Base-by-base conservation (phyloP, 2,888 invertebrate species). In the Meliscaeva auricollis region DNA sequence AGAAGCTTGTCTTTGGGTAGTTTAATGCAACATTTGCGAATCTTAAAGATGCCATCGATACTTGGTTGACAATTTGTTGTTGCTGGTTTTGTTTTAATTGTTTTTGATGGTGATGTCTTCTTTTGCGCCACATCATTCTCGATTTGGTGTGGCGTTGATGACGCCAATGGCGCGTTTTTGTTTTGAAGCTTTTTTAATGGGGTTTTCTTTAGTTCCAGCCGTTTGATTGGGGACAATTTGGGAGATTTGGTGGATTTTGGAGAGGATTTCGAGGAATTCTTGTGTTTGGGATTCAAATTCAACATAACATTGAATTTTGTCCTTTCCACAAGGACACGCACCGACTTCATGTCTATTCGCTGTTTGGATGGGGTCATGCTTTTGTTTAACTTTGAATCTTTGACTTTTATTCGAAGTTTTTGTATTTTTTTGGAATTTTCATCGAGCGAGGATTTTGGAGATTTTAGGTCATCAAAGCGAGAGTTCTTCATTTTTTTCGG, bases 291-390 rank as follows among this genome's bases (percentile, higher is more conserved):
- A 2, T 74, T 69, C 2, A 66, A 35, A 13, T 58, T 41, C 0
- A 66, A 32, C 84, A 84, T 84, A 6, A 75, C 84, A 48, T 84
- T 84, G 35, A 84, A 80, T 15, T 84, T 84, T 5, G 84, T 84
- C 13, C 84, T 52, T 20, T 84, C 84, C 20, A 84, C 80, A 7
- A 84, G 80, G 9, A 84, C 84, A 15, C 60, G 64, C 15, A 84
- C 56, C 15, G 75, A 60, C 35, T 76, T 75, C 80, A 84, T 75
- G 22, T 79, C 84, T 30, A 69, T 17, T 56, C 32, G 70, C 13
- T 60, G 38, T 13, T 9, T 30, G 0, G 35, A 20, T 30, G 69
- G 13, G 1, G 46, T 8, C 58, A 74, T 62, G 11, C 15, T 46
- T 32, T 46, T 64, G 13, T 44, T 62, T 9, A 44, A 17, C 9